Base-by-base conservation (phyloP, 2,113 vertebrate genomes). In the Pelobates fuscus region DNA sequence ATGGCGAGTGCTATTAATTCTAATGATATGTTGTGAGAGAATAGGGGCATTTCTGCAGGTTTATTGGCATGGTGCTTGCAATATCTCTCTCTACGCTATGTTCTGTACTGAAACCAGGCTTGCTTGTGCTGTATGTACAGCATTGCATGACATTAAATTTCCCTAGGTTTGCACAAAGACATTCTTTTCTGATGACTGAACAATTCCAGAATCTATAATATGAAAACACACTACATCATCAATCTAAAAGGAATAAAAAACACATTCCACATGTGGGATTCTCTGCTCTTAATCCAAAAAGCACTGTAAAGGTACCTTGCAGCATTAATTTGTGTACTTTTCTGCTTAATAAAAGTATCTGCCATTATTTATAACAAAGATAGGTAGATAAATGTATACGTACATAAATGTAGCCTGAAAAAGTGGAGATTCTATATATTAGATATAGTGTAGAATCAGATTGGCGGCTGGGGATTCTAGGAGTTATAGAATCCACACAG, bases 161-260 rank as follows among this genome's bases (percentile, higher is more conserved):
- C 23, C 23, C 37, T 43, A 44, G 55, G 43, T 76, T 76, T 60
- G 57, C 64, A 67, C 72, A 75, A 75, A 68, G 73, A 61, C 64
- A 77, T 77, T 77, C 73, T 64, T 68, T 68, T 77, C 15, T 23
- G 24, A 68, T 77, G 73, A 77, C 64, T 68, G 55, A 61, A 77
- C 44, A 75, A 77, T 75, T 67, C 63, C 32, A 75, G 52, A 59
- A 75, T 75, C 63, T 75, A 59, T 68, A 77, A 77, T 77, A 77
- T 77, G 55, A 77, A 77, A 77, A 77, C 73, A 77, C 26, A 77
- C 55, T 61, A 77, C 73, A 67, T 77, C 73, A 77, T 77, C 73
- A 77, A 52, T 77, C 64, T 61, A 52, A 68, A 37, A 54, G 54
- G 59, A 59, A 23, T 52, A 68, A 58, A n/a, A 66, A 77, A 77